Conservation (phyloP, 2,113 vertebrate species). For the Sinocyclocheilus grahami region DNA sequence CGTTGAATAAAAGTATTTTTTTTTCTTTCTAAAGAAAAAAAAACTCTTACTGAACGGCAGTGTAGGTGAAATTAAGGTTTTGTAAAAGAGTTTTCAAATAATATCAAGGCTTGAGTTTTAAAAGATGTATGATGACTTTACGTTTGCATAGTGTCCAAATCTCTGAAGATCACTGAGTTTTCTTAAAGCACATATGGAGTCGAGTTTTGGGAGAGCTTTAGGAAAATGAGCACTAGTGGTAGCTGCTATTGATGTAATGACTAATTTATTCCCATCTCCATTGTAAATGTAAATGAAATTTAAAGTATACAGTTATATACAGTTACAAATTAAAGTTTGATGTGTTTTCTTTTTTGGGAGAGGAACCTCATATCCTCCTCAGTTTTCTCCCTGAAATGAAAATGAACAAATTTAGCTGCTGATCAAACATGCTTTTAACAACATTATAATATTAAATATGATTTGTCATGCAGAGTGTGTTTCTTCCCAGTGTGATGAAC, state of each 20-base stretch:
- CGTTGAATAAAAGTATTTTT: neutral
- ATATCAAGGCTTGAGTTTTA: neutral
- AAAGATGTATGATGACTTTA: neutral
- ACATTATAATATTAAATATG: slow-evolving; percentile 1
- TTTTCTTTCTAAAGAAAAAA: neutral
- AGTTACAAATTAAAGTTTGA: slow-evolving; percentile 47
- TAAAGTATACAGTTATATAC: no score
- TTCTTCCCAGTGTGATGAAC: neutral
- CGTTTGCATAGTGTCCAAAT: neutral
- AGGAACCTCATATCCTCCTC: neutral
- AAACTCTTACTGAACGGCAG: neutral
- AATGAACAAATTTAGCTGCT: neutral
- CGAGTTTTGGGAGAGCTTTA: neutral
- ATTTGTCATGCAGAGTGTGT: neutral
- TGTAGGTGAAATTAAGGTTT: neutral
- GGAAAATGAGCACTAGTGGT: neutral
- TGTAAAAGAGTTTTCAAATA: neutral
- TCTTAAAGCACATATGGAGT: neutral
- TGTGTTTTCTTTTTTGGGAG: slow-evolving; percentile 69
- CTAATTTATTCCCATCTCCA: slow-evolving; percentile 16
- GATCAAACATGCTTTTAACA: slow-evolving; percentile 22
- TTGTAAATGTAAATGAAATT: slow-evolving; percentile 31
- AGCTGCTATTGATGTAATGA: slow-evolving; percentile 6
- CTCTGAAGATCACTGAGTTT: slow-evolving; percentile 19
- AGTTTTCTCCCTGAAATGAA: neutral